phyloP scores from a whole-genome alignment of 1,140 invertebrate species.

The Drosophila auraria region DNA sequence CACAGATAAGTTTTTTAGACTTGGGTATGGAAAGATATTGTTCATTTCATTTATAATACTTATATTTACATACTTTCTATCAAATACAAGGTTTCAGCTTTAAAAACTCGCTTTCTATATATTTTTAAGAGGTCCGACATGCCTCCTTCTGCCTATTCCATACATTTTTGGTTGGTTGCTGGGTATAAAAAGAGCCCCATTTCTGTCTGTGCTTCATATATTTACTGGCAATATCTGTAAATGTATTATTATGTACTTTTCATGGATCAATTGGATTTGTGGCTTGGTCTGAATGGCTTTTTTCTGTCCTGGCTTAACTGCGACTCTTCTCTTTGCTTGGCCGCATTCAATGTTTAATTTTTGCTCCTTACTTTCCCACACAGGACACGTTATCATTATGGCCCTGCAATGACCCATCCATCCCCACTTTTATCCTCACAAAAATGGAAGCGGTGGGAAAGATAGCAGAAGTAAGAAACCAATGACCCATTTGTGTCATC shows the following conservation, averaged over 20 bases:
- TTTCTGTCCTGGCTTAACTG: not conserved
- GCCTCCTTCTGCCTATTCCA: no score
- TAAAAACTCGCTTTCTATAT: not conserved
- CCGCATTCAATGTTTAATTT: not conserved
- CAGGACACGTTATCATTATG: slow-evolving; percentile 24
- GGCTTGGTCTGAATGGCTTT: no score
- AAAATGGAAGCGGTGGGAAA: not conserved
- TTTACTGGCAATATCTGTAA: slow-evolving; percentile 13
- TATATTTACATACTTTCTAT: no score
- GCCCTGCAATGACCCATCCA: slow-evolving; percentile 8
- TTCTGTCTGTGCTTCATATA: not conserved
- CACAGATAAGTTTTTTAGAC: no score
- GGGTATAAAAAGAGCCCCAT: no score
- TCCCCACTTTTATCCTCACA: not conserved
- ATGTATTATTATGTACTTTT: slow-evolving; percentile 20
- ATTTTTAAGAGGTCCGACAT: no score
- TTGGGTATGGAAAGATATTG: no score
- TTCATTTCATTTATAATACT: no score
- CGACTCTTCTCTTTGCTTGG: no score
- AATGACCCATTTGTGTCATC: slow-evolving; percentile 65
- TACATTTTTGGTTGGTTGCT: no score
- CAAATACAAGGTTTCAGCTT: no score
- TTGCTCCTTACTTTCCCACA: not conserved
- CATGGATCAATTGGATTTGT: slow-evolving; percentile 52
- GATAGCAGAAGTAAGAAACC: slow-evolving; percentile 49